Percentiles rank a stretch among this genome's conserved stretches.
Evolutionary conservation across 1,140 invertebrate species (phyloP).

Genomic region (Papilio dardanus): DNA sequence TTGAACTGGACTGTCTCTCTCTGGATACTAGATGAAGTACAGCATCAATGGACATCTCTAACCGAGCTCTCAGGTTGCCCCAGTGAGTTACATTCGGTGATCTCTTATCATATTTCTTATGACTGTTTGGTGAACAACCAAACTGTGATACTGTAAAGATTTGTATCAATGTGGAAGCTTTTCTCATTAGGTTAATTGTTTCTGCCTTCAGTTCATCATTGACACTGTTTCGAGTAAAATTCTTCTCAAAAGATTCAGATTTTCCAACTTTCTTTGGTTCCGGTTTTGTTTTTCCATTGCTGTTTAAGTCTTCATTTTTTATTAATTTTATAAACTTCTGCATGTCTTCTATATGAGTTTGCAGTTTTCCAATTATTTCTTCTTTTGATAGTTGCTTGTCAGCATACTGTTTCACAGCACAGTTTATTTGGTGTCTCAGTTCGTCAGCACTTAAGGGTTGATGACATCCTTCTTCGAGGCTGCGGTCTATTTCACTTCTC

Average conservation of each 20-base stretch:
- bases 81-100: constrained; percentile 93
- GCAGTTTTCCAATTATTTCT: constrained; percentile 92
- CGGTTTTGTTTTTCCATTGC: constrained; percentile 80
- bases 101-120: constrained; percentile 90
- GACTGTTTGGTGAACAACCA: constrained; percentile 96
- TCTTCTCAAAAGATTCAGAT: constrained; percentile 87
- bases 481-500: constrained; percentile 90
- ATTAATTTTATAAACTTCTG: constrained; percentile 98
- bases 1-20: constrained; percentile 72
- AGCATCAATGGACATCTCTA: constrained; percentile 94
- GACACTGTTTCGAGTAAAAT: constrained; percentile 62
- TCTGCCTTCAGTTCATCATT: constrained; percentile 76
- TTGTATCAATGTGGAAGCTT: constrained; percentile 93
- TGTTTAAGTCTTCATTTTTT: constrained; percentile 92
- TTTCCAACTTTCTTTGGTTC: constrained; percentile 82
- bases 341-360: constrained; percentile 98
- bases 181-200: constrained; percentile 93
- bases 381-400: constrained; percentile 97
- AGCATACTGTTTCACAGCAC: constrained; percentile 90
- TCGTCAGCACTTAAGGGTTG: constrained; percentile 85
- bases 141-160: constrained; percentile 97
- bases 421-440: constrained; percentile 85
- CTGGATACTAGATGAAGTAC: constrained; percentile 87
- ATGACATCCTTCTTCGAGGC: constrained; percentile 85
- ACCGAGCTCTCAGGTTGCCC: constrained; percentile 95